Conservation (phyloP, 2,797 vertebrate genomes). For the Micropoecilia bifurca region DNA sequence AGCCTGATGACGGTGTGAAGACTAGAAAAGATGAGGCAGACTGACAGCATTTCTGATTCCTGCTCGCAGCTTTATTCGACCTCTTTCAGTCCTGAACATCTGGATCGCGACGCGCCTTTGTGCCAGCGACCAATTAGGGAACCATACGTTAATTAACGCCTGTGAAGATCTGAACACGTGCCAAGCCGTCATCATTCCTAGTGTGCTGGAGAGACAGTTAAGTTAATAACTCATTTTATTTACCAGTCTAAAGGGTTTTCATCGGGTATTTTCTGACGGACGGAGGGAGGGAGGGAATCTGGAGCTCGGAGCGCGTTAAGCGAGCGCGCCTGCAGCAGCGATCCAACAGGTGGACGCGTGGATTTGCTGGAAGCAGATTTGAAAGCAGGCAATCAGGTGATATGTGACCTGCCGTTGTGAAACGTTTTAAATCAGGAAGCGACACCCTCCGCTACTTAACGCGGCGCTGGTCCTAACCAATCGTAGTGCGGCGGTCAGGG, state of each 20-base stretch:
- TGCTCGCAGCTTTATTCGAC: slow-evolving; percentile 28
- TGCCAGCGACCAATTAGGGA: slow-evolving; percentile 28
- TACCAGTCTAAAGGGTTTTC: not conserved
- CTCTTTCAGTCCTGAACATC: slow-evolving; percentile 37
- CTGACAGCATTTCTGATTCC: slow-evolving; percentile 36
- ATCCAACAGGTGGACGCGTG: slow-evolving; percentile 78
- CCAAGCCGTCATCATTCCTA: slow-evolving; percentile 3
- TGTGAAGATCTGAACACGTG: slow-evolving; percentile 9
- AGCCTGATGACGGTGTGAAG: slow-evolving; percentile 13
- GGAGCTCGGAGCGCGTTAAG: slow-evolving; percentile 60
- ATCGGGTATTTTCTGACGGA: slow-evolving; percentile 29
- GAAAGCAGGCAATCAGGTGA: slow-evolving; percentile 15
- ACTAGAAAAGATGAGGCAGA: slow-evolving; percentile 9
- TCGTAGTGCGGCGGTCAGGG: slow-evolving; percentile 11
- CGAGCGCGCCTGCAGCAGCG: slow-evolving; percentile 48
- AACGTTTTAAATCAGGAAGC: slow-evolving; percentile 2
- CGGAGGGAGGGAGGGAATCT: slow-evolving; percentile 22
- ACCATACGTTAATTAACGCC: slow-evolving; percentile 9
- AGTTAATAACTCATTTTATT: not conserved
- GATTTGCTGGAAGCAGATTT: slow-evolving; percentile 20
- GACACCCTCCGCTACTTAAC: slow-evolving; percentile 17
- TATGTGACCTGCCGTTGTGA: slow-evolving; percentile 8
- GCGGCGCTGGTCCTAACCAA: slow-evolving; percentile 31
- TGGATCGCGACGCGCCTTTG: slow-evolving; percentile 53
- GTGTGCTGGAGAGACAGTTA: not conserved